Evolutionary conservation across 1,140 invertebrate species (phyloP), one percentile per base, ranked within the genome.

Genomic region (Arion vulgaris): DNA sequence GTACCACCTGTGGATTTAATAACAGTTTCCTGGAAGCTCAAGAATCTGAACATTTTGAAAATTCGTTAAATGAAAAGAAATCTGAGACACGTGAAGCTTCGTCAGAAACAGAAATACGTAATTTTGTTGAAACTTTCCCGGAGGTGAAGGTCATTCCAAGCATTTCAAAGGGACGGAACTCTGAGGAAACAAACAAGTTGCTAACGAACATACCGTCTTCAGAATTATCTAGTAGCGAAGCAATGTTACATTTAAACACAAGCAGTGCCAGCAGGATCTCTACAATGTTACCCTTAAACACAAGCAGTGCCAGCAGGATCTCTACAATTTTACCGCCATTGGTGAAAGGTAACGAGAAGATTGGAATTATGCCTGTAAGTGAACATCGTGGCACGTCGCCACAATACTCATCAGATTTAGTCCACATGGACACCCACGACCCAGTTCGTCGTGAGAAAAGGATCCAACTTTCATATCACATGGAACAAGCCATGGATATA

Each of bases 401-500:
- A 9, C 11, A 32, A 23, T 15, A 17, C 17, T 66, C 32, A 32
- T 28, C 2, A 32, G 28, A 66, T 7, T 9, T 32, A 1, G 51
- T 19, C 49, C 51, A 38, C 51, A 53, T 51, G 69, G 26, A 71
- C 17, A 17, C 23, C 4, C 26, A 53, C 45, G 1, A 23, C 23
- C 23, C 57, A 13, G 68, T 86, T 38, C 83, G 85, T 4, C 79
- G 72, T 34, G 80, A 88, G 13, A 84, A 85, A 85, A 85, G 87
- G 68, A 82, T 89, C n/a, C 82, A 88, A 9, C 49, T 90, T 68
- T 87, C 88, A 2, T 86, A 91, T 72, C 81, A 88, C 1, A 86
- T 89, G 73, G 86, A 91, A 77, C 87, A 87, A 71, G 89, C 87
- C 49, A 91, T 91, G 89, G 89, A 91, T 71, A 89, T 91, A 28